A percentile compares a stretch with the other conserved stretches of the same genome.
phyloP scores from a whole-genome alignment of 2,888 invertebrate genomes.

The Liopterus haemorrhoidalis region DNA sequence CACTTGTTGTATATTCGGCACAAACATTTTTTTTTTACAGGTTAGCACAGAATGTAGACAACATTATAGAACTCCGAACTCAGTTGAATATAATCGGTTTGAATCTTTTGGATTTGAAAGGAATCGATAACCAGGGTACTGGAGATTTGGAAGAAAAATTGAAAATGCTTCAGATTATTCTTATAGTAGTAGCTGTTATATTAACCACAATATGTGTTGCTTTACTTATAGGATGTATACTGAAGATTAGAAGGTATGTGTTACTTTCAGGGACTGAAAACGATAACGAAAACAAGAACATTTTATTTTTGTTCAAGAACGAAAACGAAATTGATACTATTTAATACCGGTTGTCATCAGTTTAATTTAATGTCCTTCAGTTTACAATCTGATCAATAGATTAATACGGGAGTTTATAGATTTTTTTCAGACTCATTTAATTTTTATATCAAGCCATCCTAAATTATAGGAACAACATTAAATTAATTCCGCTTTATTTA shows the following conservation, averaged over 20 bases:
- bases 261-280: constrained; percentile 7
- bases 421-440: neutral
- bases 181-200: constrained; percentile 51
- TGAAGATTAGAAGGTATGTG: constrained; percentile 54
- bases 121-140: constrained; percentile 32
- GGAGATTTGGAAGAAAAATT: constrained; percentile 45
- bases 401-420: neutral
- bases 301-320: constrained; percentile 3
- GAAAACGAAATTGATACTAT: neutral
- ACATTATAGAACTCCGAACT: constrained; percentile 30
- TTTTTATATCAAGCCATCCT: no score
- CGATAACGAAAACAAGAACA: neutral
- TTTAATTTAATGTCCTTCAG: constrained; percentile 14
- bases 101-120: constrained; percentile 31
- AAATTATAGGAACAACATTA: no score
- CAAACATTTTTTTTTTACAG: constrained; percentile 33
- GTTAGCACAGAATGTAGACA: constrained; percentile 32
- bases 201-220: constrained; percentile 50
- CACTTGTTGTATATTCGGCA: no score
- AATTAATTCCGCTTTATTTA: no score
- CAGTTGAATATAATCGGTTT: constrained; percentile 30
- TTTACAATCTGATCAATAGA: no score
- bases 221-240: constrained; percentile 50
- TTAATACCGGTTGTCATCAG: constrained; percentile 7
- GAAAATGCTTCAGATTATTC: constrained; percentile 49